Evolutionary conservation across 2,888 invertebrate species (phyloP).

Genomic region (Atethmia centrago): DNA sequence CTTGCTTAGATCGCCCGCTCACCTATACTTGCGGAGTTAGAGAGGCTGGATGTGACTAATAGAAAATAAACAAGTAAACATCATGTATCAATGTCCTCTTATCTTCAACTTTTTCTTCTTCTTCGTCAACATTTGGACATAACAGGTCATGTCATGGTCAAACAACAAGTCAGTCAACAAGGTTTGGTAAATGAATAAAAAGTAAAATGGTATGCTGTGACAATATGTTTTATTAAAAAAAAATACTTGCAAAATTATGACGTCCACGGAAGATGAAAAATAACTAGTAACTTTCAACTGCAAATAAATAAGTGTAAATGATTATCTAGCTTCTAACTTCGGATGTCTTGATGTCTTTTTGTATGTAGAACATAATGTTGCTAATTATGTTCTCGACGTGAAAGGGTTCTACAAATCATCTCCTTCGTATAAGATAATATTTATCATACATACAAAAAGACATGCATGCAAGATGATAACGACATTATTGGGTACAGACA

Average conservation of each 20-base stretch:
- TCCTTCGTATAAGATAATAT: too few species aligned
- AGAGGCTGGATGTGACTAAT: constrained; percentile 62
- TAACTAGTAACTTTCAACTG: not conserved
- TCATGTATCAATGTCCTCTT: not conserved
- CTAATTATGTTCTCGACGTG: not conserved
- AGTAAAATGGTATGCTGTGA: too few species aligned
- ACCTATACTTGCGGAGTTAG: constrained; percentile 69
- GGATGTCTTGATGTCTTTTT: too few species aligned
- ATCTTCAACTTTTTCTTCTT: not conserved
- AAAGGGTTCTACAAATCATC: too few species aligned
- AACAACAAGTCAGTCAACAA: not conserved
- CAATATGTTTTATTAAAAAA: not conserved
- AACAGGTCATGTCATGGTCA: not conserved
- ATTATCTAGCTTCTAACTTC: not conserved
- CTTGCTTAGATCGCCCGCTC: constrained; percentile 78
- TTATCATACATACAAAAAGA: too few species aligned
- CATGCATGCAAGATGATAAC: too few species aligned
- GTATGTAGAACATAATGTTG: too few species aligned
- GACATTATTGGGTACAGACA: too few species aligned
- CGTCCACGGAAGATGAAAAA: not conserved
- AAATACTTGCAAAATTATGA: not conserved
- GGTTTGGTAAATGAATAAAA: not conserved
- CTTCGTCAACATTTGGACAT: not conserved
- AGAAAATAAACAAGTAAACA: constrained; percentile 24
- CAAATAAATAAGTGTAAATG: not conserved